These are phyloP conservation scores for Phaenicophaeus curvirostris DNA, from an alignment of 2,797 vertebrate genomes.

Conservation along the genomic window DNA sequence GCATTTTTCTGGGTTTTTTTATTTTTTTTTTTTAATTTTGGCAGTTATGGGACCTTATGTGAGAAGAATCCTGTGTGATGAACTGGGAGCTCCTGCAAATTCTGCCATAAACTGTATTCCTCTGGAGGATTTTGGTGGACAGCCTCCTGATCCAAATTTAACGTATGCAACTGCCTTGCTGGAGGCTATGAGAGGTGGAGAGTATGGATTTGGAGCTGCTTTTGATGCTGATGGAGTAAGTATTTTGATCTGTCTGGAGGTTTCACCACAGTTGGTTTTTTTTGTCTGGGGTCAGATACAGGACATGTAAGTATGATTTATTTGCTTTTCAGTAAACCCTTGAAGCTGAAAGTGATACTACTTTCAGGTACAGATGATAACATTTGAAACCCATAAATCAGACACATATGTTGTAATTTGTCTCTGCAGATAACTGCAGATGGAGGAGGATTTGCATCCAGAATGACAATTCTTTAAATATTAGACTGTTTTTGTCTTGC, in stretches of 20 bases:
- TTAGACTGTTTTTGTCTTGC: background rate
- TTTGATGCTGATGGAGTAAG: slow-evolving; percentile 98
- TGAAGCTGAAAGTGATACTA: background rate
- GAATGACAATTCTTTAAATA: background rate
- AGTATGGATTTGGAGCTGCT: slow-evolving; percentile 96
- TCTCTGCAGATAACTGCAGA: background rate
- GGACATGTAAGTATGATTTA: background rate
- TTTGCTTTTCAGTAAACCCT: background rate
- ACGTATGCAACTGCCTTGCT: slow-evolving; percentile 90
- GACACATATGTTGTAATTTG: background rate
- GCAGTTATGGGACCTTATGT: slow-evolving; percentile 99
- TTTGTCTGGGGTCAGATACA: background rate
- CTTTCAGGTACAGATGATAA: background rate
- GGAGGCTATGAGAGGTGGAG: slow-evolving; percentile 96
- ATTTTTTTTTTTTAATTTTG: slow-evolving; percentile 1
- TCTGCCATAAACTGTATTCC: slow-evolving; percentile 96
- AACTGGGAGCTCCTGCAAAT: slow-evolving; percentile 95
- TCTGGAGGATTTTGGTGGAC: slow-evolving; percentile 96
- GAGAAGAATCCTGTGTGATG: slow-evolving; percentile 93
- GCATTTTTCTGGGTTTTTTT: background rate
- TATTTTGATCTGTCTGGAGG: background rate
- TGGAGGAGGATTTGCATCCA: background rate
- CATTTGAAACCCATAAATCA: slow-evolving; percentile 26
- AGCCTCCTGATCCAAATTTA: slow-evolving; percentile 92
- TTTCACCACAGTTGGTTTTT: background rate